A percentile compares a stretch with the other conserved stretches of the same genome.
These are phyloP conservation scores for Phrixothrix hirtus DNA, from an alignment of 2,888 invertebrate species.

Conservation along the genomic window DNA sequence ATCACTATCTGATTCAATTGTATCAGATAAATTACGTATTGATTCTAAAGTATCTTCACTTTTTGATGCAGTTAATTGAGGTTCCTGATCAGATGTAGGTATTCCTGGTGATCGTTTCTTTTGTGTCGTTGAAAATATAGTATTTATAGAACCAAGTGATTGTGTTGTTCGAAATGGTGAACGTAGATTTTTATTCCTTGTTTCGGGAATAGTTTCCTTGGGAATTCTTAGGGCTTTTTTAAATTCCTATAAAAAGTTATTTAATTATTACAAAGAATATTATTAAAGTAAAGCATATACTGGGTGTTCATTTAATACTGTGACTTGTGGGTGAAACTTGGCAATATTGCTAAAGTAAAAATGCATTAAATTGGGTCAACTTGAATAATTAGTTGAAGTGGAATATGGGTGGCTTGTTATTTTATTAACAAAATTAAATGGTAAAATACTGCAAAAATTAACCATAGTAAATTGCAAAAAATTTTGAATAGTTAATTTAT, in stretches of 20 bases:
- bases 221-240: constrained; percentile 64
- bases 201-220: constrained; percentile 55
- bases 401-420: too few species aligned
- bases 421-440: too few species aligned
- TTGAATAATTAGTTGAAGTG: too few species aligned
- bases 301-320: too few species aligned
- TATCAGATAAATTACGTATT: constrained; percentile 34
- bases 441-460: too few species aligned
- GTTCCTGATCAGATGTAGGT: constrained; percentile 5
- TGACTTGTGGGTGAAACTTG: too few species aligned
- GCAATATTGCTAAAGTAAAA: too few species aligned
- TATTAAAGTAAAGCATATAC: background rate
- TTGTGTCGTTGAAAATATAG: constrained; percentile 41
- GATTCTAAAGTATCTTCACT: constrained; percentile 51
- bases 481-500: too few species aligned
- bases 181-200: constrained; percentile 31
- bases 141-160: constrained; percentile 50
- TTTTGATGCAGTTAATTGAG: constrained; percentile 36
- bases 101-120: constrained; percentile 22
- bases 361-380: too few species aligned
- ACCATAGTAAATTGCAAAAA: too few species aligned
- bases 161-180: constrained; percentile 44
- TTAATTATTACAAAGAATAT: constrained; percentile 12
- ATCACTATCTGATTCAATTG: constrained; percentile 35
- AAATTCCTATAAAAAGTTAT: constrained; percentile 61